Percentiles rank a stretch among this genome's conserved stretches.
Conservation (phyloP, 2,113 vertebrate genomes). For the Petromus typicus region DNA sequence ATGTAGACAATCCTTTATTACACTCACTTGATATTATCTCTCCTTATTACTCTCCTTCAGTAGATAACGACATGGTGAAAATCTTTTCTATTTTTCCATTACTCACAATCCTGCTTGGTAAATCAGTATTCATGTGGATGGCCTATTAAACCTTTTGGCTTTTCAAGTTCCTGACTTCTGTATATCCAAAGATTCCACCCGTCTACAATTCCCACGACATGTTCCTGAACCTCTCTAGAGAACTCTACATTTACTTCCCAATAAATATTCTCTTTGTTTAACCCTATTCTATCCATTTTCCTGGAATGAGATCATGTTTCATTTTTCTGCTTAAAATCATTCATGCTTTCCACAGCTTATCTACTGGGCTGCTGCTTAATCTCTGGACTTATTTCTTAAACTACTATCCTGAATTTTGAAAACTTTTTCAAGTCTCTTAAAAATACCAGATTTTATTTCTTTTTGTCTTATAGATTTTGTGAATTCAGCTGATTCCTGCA, state of each 20-base stretch:
- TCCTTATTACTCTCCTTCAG: background rate
- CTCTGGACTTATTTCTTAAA: background rate
- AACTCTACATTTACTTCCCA: background rate
- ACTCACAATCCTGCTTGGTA: background rate
- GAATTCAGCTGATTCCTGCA: background rate
- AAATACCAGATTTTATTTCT: background rate
- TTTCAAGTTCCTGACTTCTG: background rate
- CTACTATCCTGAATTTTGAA: background rate
- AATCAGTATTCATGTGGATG: background rate
- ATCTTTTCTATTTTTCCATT: background rate
- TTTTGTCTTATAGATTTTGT: background rate
- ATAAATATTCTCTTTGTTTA: background rate
- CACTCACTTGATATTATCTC: background rate
- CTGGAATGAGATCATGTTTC: background rate
- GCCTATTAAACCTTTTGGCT: background rate
- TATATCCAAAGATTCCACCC: background rate
- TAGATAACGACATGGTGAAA: background rate
- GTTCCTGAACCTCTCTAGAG: background rate
- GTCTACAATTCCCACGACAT: background rate
- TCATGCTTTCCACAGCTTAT: background rate
- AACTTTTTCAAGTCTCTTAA: background rate
- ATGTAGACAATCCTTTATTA: background rate
- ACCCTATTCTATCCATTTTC: background rate
- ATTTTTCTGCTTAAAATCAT: background rate
- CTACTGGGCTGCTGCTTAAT: background rate